A percentile compares a stretch with the other conserved stretches of the same genome.
Conservation (phyloP, 2,888 invertebrate species). For the Meteorus cinctellus region DNA sequence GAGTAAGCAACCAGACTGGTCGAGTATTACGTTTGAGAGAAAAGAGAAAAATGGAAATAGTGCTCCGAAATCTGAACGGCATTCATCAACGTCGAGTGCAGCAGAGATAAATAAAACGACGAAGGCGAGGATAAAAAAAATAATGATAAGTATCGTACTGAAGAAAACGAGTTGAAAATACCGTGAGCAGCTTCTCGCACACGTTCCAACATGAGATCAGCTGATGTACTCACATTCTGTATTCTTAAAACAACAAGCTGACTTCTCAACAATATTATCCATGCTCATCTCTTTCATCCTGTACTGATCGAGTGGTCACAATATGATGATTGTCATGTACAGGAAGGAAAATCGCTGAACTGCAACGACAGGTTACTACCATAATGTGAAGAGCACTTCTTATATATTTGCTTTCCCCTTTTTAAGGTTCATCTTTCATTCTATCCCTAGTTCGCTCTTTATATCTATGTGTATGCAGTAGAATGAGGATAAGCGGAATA, state of each 20-base stretch:
- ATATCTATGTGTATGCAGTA: constrained; percentile 20
- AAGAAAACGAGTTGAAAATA: neutral
- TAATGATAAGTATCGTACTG: neutral
- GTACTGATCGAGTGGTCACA: constrained; percentile 4
- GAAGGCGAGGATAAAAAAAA: constrained; percentile 5
- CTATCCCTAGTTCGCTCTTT: neutral
- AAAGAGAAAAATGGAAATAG: neutral
- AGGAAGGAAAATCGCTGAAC: constrained; percentile 33
- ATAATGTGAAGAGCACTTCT: constrained; percentile 20
- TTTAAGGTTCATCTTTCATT: constrained; percentile 15
- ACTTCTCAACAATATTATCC: neutral
- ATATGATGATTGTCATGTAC: neutral
- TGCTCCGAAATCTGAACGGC: constrained; percentile 11
- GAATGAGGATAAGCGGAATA: neutral
- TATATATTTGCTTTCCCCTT: constrained; percentile 1
- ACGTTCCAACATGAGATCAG: constrained; percentile 19
- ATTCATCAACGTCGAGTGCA: constrained; percentile 27
- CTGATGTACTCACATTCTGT: constrained; percentile 4
- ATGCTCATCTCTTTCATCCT: neutral
- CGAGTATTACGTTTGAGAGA: constrained; percentile 2
- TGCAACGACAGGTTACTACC: constrained; percentile 24
- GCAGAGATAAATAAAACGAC: constrained; percentile 6
- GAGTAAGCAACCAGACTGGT: constrained; percentile 19
- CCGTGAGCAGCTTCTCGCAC: neutral
- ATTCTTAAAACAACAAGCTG: neutral